Percentiles rank a stretch among this genome's conserved stretches.
These are phyloP conservation scores for Sinella curviseta DNA, from an alignment of 1,140 invertebrate species.

Conservation along the genomic window DNA sequence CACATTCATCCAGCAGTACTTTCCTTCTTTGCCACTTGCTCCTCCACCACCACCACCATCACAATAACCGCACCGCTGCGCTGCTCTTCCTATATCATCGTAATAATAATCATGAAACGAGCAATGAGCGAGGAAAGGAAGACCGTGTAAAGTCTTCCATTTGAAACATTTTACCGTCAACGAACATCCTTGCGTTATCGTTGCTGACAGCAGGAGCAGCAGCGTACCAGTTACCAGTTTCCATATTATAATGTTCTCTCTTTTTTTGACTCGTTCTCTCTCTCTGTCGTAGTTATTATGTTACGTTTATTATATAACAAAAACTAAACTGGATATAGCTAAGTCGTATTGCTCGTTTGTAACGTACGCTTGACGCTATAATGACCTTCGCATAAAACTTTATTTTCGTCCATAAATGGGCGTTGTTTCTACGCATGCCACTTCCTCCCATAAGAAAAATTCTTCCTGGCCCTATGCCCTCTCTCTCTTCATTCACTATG, in stretches of 20 bases:
- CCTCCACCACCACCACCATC: not conserved
- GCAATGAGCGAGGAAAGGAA: not conserved
- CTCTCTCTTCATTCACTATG: not conserved
- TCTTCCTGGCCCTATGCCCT: conserved; percentile 4
- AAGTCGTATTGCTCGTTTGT: too few relatives aligned
- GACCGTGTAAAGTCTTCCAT: conserved; percentile 20
- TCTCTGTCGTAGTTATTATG: not conserved
- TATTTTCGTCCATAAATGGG: conserved; percentile 40
- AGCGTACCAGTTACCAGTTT: not conserved
- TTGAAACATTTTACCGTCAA: conserved; percentile 19
- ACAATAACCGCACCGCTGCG: too few relatives aligned
- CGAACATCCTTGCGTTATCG: not conserved
- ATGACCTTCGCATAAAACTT: conserved; percentile 40
- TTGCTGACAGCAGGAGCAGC: not conserved
- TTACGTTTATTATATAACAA: too few relatives aligned
- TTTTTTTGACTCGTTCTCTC: not conserved
- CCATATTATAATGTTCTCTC: too few relatives aligned
- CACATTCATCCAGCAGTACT: too few relatives aligned
- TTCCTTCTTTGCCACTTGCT: not conserved
- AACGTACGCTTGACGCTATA: too few relatives aligned
- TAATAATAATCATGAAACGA: not conserved
- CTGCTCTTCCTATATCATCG: not conserved
- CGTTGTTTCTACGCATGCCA: conserved; percentile 41
- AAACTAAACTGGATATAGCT: too few relatives aligned
- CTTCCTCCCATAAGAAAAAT: conserved; percentile 19